Evolutionary conservation across 2,888 invertebrate species (phyloP).

Genomic region (Xanthia togata): DNA sequence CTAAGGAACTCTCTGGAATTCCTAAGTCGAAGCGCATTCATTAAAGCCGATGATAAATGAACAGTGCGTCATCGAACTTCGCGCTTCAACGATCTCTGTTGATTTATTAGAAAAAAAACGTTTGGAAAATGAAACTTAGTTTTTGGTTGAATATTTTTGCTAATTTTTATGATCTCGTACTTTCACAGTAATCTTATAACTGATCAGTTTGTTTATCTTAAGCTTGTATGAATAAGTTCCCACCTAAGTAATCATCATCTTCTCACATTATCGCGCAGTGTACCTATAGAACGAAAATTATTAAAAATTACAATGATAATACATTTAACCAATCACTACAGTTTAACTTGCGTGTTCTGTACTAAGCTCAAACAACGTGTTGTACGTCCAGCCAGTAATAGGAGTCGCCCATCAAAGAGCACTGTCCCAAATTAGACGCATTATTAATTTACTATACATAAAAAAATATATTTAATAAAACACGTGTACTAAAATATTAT

Average conservation of each 20-base stretch:
- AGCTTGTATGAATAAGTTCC: too few species aligned
- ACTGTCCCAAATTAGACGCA: too few species aligned
- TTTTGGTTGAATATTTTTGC: conserved; percentile 34
- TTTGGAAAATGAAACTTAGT: conserved; percentile 36
- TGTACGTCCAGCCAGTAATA: too few species aligned
- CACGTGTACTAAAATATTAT: too few species aligned
- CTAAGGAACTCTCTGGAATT: conserved; percentile 48
- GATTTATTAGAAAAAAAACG: conserved; percentile 48
- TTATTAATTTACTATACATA: too few species aligned
- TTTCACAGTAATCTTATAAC: not conserved
- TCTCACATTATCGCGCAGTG: not conserved
- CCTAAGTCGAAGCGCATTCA: conserved; percentile 36
- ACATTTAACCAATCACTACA: too few species aligned
- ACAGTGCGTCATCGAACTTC: conserved; percentile 34
- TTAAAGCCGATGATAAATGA: conserved; percentile 49
- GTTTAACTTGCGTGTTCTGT: too few species aligned
- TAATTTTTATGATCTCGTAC: conserved; percentile 15
- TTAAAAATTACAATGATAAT: not conserved
- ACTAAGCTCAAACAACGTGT: too few species aligned
- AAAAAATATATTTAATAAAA: too few species aligned
- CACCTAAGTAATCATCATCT: not conserved
- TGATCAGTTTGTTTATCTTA: not conserved
- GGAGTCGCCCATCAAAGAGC: too few species aligned
- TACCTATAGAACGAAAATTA: not conserved
- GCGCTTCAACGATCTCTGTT: conserved; percentile 54